Conservation (phyloP, 2,888 invertebrate genomes). For the Xestia ashworthii region DNA sequence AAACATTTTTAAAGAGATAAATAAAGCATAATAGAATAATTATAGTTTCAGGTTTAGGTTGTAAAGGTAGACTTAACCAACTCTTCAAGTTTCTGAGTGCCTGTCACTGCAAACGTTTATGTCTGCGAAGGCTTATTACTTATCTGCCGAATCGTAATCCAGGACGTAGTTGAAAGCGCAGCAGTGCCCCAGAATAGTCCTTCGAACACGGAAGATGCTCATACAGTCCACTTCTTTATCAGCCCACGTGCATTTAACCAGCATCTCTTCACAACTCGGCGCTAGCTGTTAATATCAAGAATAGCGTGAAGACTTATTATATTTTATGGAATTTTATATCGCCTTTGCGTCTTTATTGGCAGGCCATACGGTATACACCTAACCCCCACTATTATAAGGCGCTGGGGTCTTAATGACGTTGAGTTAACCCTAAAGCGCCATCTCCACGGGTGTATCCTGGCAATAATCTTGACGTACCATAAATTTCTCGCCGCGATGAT, state of each 20-base stretch:
- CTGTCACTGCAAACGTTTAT: background rate
- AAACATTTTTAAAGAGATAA: too few species aligned
- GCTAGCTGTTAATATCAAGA: conserved; percentile 77
- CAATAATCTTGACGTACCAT: background rate
- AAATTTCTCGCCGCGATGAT: background rate
- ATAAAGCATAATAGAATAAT: background rate
- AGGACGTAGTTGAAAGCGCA: conserved; percentile 89
- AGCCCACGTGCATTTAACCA: conserved; percentile 87
- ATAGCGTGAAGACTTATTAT: background rate
- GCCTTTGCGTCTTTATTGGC: background rate
- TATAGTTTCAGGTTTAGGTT: background rate
- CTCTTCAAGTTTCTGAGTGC: background rate
- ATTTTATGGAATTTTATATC: background rate
- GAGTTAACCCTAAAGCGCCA: background rate
- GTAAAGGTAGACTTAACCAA: background rate
- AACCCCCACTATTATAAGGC: background rate
- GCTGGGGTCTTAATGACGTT: background rate
- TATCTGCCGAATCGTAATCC: conserved; percentile 72
- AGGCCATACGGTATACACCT: background rate
- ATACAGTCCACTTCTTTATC: conserved; percentile 79
- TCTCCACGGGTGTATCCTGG: background rate
- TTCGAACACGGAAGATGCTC: conserved; percentile 83
- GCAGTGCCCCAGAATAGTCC: conserved; percentile 91
- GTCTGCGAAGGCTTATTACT: conserved; percentile 46
- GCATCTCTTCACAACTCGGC: conserved; percentile 88